Conservation (phyloP, 2,888 invertebrate genomes). For the Nezara viridula region DNA sequence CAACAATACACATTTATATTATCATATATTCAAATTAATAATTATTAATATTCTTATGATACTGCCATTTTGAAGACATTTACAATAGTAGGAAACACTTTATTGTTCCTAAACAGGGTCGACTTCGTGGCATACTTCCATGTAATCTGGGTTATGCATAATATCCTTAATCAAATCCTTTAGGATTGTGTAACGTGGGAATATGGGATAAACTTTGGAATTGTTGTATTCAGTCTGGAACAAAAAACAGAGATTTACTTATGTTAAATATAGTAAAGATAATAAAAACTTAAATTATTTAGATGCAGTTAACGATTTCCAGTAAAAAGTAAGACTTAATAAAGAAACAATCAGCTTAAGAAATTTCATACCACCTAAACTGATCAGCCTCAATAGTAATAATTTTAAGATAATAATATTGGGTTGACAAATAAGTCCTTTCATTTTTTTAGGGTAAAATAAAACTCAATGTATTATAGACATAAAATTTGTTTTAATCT, state of each 20-base stretch:
- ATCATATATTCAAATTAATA: background rate
- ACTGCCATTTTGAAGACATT: background rate
- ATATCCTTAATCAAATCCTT: conserved; percentile 98
- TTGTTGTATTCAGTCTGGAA: conserved; percentile 89
- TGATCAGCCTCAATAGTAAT: too few species aligned
- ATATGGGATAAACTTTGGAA: conserved; percentile 93
- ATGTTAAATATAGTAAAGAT: background rate
- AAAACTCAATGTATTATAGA: too few species aligned
- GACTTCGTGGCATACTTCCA: conserved; percentile 95
- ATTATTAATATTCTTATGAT: conserved; percentile 28
- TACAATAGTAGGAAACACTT: background rate
- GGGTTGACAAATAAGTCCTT: too few species aligned
- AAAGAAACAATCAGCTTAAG: too few species aligned
- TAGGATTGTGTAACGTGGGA: conserved; percentile 94
- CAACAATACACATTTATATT: conserved; percentile 32
- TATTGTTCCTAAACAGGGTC: conserved; percentile 70
- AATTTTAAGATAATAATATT: too few species aligned
- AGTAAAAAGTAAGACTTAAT: too few species aligned
- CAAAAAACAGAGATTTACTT: conserved; percentile 61
- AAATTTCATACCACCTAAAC: too few species aligned
- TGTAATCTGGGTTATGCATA: conserved; percentile 95
- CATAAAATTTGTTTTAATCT: too few species aligned
- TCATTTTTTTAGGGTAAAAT: too few species aligned
- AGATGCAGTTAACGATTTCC: too few species aligned
- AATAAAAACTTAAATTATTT: too few species aligned